Conservation (phyloP, 30 jellyfish, hydroid and myxozoan genomes). For the Nemopilema nomurai region DNA sequence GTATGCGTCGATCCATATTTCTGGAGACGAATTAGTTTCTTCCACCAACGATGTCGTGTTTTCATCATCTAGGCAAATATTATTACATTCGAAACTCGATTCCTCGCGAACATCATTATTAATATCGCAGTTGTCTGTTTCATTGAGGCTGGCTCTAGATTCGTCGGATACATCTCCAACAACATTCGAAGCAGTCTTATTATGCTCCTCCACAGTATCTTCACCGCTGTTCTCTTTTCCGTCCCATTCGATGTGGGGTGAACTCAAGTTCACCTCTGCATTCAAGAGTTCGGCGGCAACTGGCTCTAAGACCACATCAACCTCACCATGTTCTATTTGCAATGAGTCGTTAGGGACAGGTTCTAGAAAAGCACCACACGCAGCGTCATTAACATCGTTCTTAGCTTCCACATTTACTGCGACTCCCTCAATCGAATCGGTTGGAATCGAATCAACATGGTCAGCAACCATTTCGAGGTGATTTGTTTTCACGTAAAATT, state of each 20-base stretch:
- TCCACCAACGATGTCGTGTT: background rate
- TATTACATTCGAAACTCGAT: background rate
- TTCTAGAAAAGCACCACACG: background rate
- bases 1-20: background rate
- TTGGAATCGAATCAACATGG: background rate
- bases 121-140: background rate
- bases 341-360: background rate
- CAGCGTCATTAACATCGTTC: background rate
- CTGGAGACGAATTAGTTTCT: background rate
- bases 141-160: background rate
- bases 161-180: background rate
- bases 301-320: slow-evolving; percentile 1
- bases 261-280: background rate
- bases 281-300: background rate
- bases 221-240: background rate
- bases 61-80: background rate
- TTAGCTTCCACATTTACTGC: background rate
- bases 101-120: background rate
- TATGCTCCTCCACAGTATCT: slow-evolving; percentile 27
- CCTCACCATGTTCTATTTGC: background rate
- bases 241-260: background rate
- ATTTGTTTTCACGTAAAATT: background rate
- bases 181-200: background rate
- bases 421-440: background rate
- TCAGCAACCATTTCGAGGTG: background rate